These are phyloP conservation scores for Scaptomyza pallida DNA, from an alignment of 1,140 invertebrate genomes.

Conservation along the genomic window DNA sequence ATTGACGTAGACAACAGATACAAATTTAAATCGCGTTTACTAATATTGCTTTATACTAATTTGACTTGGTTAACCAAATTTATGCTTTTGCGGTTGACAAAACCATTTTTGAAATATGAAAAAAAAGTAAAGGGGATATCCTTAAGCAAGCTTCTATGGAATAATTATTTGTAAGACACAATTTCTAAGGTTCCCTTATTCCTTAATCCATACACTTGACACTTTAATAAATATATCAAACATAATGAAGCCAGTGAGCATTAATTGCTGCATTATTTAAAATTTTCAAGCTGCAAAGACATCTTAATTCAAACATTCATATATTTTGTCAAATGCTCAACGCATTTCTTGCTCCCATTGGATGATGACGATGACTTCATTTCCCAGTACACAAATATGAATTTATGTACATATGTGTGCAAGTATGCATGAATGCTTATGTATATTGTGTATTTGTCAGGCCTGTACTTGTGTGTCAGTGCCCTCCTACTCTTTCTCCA, in stretches of 20 bases:
- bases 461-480: constrained; percentile 60
- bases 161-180: no score
- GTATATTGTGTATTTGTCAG: constrained; percentile 42
- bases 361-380: constrained; percentile 57
- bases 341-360: constrained; percentile 38
- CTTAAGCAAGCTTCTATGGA: no score
- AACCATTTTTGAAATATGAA: no score
- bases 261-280: constrained; percentile 16
- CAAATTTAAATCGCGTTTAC: no score
- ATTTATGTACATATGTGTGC: neutral
- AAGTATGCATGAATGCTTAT: constrained; percentile 2
- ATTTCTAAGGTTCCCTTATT: no score
- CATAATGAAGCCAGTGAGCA: neutral
- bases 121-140: no score
- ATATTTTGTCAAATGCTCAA: constrained; percentile 16
- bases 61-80: no score
- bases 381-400: constrained; percentile 16
- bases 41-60: no score
- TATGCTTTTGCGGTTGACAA: no score
- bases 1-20: no score
- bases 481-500: constrained; percentile 40
- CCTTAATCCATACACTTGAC: no score
- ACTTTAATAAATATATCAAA: neutral
- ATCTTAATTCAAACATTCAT: constrained; percentile 4
- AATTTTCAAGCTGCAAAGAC: constrained; percentile 12